A percentile compares a stretch with the other conserved stretches of the same genome.
Conservation (phyloP, 2,797 vertebrate genomes). For the Chloroceryle inda region DNA sequence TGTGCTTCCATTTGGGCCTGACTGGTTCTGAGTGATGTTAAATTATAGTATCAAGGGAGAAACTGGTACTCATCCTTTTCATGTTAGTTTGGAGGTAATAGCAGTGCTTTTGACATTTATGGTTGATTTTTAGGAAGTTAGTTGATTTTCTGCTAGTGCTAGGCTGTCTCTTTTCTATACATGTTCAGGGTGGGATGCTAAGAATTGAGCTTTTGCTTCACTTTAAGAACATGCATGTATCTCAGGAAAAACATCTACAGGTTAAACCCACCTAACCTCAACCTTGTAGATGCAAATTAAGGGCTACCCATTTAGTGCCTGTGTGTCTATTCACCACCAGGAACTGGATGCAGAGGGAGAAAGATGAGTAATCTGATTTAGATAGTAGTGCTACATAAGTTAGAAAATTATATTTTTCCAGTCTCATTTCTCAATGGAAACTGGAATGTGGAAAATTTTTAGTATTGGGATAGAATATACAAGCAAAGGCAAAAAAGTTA, state of each 20-base stretch:
- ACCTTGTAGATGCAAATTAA: background rate
- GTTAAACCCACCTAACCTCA: background rate
- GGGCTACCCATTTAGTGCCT: background rate
- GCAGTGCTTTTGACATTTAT: background rate
- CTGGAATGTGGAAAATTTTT: accelerated
- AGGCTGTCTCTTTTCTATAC: background rate
- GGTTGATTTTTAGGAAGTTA: background rate
- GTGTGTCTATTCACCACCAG: background rate
- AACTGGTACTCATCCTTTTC: background rate
- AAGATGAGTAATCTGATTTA: background rate
- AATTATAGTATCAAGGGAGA: background rate
- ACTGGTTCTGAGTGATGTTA: background rate
- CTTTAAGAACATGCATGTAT: background rate
- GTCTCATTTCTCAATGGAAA: background rate
- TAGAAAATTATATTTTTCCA: background rate
- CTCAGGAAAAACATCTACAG: background rate
- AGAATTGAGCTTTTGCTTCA: accelerated
- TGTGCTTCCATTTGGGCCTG: background rate
- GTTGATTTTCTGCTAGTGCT: background rate
- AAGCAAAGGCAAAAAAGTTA: background rate
- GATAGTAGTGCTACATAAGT: background rate
- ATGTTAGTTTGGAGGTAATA: background rate
- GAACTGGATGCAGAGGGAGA: background rate
- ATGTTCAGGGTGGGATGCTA: background rate
- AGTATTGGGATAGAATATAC: background rate